These are phyloP conservation scores for Mya arenaria DNA, from an alignment of 1,140 invertebrate genomes.

Conservation along the genomic window DNA sequence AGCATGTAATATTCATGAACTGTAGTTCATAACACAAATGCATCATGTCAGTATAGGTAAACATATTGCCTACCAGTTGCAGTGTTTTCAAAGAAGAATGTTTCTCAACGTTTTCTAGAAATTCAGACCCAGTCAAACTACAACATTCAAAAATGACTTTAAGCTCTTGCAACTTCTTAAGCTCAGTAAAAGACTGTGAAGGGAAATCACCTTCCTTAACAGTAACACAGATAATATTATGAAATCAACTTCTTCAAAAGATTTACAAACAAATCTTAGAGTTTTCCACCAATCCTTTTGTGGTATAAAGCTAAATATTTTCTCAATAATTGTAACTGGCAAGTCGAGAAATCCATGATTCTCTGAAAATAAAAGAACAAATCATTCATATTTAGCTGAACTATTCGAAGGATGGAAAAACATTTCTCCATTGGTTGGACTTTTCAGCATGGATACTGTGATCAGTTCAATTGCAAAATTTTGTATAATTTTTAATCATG, in stretches of 20 bases:
- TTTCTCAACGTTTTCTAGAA: background rate
- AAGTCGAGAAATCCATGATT: background rate
- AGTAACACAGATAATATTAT: background rate
- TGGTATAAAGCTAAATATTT: background rate
- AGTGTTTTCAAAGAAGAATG: background rate
- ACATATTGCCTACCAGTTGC: background rate
- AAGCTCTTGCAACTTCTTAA: background rate
- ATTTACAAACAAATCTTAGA: background rate
- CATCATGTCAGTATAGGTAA: background rate
- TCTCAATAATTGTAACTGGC: background rate
- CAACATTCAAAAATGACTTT: background rate
- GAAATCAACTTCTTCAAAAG: background rate
- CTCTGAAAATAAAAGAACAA: background rate
- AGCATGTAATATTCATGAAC: background rate
- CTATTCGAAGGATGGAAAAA: background rate
- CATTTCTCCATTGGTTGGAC: background rate
- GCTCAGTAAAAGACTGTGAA: background rate
- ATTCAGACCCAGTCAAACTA: background rate
- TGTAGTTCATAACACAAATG: background rate
- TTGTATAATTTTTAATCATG: background rate
- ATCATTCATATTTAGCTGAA: background rate
- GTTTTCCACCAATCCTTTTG: background rate
- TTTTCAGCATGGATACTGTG: background rate
- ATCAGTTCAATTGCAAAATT: background rate
- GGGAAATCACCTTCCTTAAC: background rate